Conservation (phyloP, 2,888 invertebrate genomes). For the Mechanitis mazaeus region DNA sequence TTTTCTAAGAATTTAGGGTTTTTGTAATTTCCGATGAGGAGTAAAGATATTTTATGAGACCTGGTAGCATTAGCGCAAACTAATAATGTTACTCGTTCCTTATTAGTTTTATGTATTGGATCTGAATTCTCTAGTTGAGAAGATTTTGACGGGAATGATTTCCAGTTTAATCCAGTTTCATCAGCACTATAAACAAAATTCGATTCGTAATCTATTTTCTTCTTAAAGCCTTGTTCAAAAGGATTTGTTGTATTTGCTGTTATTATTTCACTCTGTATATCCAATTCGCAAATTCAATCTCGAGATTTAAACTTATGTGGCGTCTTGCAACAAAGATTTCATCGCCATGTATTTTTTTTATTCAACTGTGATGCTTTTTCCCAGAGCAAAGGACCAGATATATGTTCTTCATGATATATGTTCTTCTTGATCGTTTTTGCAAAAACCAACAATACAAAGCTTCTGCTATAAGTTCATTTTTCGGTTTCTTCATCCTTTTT, state of each 20-base stretch:
- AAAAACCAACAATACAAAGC: slow-evolving; percentile 34
- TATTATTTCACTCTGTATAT: slow-evolving; percentile 32
- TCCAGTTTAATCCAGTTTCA: slow-evolving; percentile 28
- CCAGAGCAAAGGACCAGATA: slow-evolving; percentile 34
- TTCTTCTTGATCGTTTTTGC: slow-evolving; percentile 33
- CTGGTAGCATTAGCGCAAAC: slow-evolving; percentile 30
- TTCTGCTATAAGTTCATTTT: slow-evolving; percentile 35
- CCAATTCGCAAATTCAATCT: slow-evolving; percentile 33
- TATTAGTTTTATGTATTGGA: slow-evolving; percentile 21
- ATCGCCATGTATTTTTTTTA: slow-evolving; percentile 32
- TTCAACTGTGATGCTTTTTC: slow-evolving; percentile 34
- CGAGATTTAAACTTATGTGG: slow-evolving; percentile 34
- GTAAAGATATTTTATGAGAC: slow-evolving; percentile 27
- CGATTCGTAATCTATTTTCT: slow-evolving; percentile 25
- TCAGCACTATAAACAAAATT: slow-evolving; percentile 31
- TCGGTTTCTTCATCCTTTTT: slow-evolving; percentile 34
- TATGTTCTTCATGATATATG: slow-evolving; percentile 32
- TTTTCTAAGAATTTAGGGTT: slow-evolving; percentile 21
- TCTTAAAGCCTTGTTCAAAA: slow-evolving; percentile 26
- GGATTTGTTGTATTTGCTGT: slow-evolving; percentile 28
- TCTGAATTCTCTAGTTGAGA: slow-evolving; percentile 23
- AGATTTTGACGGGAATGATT: slow-evolving; percentile 27
- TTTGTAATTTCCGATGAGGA: slow-evolving; percentile 27
- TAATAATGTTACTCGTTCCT: slow-evolving; percentile 31
- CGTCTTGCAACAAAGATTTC: slow-evolving; percentile 34